Conservation (phyloP, 2,888 invertebrate genomes). For the Abrostola tripartita region DNA sequence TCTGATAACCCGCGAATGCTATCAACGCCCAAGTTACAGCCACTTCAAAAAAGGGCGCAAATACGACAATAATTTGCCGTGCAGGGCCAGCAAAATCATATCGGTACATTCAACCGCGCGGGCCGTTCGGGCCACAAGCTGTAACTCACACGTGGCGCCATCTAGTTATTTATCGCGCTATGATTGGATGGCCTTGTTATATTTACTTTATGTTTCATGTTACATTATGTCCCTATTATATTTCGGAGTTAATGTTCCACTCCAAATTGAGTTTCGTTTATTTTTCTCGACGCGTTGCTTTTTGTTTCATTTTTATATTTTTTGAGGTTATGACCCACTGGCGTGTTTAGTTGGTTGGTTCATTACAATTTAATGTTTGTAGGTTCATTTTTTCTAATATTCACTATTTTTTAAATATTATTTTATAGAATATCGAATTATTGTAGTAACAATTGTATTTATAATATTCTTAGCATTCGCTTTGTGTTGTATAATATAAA, state of each 20-base stretch:
- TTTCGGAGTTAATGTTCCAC: slow-evolving; percentile 48
- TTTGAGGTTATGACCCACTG: slow-evolving; percentile 29
- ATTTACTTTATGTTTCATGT: slow-evolving; percentile 57
- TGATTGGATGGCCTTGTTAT: slow-evolving; percentile 63
- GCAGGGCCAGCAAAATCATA: slow-evolving; percentile 9
- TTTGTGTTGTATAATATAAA: too few relatives aligned
- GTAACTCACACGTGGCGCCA: slow-evolving; percentile 55
- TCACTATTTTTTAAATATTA: slow-evolving; percentile 1
- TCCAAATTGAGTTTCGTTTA: slow-evolving; percentile 54
- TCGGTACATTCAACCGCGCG: slow-evolving; percentile 18
- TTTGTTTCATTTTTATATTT: slow-evolving; percentile 33
- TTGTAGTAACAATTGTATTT: too few relatives aligned
- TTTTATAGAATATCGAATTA: background rate
- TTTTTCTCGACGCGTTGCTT: slow-evolving; percentile 40
- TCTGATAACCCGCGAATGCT: slow-evolving; percentile 32
- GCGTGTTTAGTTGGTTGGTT: slow-evolving; percentile 15
- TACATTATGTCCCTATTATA: slow-evolving; percentile 48
- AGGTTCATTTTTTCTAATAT: slow-evolving; percentile 10
- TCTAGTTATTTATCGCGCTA: slow-evolving; percentile 63
- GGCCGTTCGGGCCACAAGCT: slow-evolving; percentile 26
- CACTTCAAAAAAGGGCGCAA: slow-evolving; percentile 44
- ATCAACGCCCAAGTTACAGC: slow-evolving; percentile 43
- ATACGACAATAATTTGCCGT: slow-evolving; percentile 37
- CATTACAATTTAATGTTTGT: slow-evolving; percentile 21
- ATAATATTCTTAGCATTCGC: too few relatives aligned